phyloP scores from a whole-genome alignment of 2,888 invertebrate species.

The Acleris emargana region DNA sequence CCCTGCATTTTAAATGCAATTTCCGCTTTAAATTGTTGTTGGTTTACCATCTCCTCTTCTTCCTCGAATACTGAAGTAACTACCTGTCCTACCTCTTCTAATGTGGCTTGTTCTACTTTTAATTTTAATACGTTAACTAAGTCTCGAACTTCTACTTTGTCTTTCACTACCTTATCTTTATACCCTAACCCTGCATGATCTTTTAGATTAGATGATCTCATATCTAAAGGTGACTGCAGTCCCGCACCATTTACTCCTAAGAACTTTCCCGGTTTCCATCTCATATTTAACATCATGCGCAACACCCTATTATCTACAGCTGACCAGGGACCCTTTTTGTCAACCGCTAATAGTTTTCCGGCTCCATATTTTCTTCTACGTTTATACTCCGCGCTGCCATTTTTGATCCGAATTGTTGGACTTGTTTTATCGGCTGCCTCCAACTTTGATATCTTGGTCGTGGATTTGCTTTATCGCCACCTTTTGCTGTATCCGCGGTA shows the following conservation, averaged over 20 bases:
- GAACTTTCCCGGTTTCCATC: slow-evolving; percentile 28
- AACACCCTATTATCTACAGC: neutral
- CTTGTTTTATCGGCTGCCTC: no score
- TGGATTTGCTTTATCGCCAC: no score
- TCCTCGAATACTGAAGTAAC: slow-evolving; percentile 8
- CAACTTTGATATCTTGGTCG: no score
- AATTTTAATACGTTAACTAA: neutral
- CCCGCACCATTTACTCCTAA: slow-evolving; percentile 10
- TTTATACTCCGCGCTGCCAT: no score
- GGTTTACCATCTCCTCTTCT: neutral
- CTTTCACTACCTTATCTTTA: neutral
- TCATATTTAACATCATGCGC: slow-evolving; percentile 13
- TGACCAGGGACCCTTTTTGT: neutral
- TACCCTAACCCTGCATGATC: neutral
- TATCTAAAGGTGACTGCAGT: neutral
- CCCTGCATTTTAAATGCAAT: slow-evolving; percentile 15
- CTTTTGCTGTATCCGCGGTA: no score
- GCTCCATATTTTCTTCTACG: no score
- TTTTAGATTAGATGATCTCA: neutral
- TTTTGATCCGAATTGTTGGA: no score
- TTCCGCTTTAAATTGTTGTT: slow-evolving; percentile 18
- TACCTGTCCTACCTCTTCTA: neutral
- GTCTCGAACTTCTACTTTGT: neutral
- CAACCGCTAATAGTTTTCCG: neutral
- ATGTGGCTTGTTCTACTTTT: neutral